These are phyloP conservation scores for Drosophila aff. DNA, from an alignment of 1,140 invertebrate species.

Conservation along the genomic window DNA sequence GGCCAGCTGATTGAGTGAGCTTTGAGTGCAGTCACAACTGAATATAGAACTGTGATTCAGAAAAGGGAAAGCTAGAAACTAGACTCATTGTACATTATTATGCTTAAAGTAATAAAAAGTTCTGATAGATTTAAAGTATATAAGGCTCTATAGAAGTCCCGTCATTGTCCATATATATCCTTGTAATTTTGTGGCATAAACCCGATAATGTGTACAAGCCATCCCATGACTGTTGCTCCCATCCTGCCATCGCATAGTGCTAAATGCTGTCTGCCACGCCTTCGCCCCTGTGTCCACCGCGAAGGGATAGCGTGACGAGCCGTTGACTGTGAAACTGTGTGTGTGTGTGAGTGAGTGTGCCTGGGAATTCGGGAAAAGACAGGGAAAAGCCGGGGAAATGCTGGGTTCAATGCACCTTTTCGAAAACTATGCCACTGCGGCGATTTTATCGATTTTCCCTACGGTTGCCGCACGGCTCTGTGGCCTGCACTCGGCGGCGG, in stretches of 20 bases:
- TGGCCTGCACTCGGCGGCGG: conserved; percentile 56
- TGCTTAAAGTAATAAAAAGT: not conserved
- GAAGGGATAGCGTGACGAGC: conserved; percentile 49
- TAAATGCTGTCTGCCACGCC: conserved; percentile 42
- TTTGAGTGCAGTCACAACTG: conserved; percentile 5
- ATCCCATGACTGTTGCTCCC: not conserved
- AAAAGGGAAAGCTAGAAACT: conserved; percentile 5
- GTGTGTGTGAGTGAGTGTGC: conserved; percentile 3
- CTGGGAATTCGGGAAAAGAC: conserved; percentile 11
- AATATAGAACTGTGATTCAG: conserved; percentile 2
- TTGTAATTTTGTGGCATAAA: not conserved
- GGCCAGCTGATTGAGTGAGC: conserved; percentile 38
- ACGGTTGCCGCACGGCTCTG: conserved; percentile 27
- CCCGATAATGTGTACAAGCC: not conserved
- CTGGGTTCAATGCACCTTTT: conserved; percentile 65
- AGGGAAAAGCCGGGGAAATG: not conserved
- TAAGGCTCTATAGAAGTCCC: not conserved
- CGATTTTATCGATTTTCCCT: conserved; percentile 70
- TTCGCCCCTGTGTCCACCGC: conserved; percentile 17
- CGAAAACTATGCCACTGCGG: conserved; percentile 74
- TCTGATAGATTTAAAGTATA: too few relatives aligned
- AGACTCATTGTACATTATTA: not conserved
- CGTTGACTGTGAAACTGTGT: conserved; percentile 31
- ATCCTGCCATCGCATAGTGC: conserved; percentile 17
- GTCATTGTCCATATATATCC: not conserved